A percentile compares a stretch with the other conserved stretches of the same genome.
phyloP scores from a whole-genome alignment of 2,888 invertebrate genomes.

The Caenorhabditis wallacei region DNA sequence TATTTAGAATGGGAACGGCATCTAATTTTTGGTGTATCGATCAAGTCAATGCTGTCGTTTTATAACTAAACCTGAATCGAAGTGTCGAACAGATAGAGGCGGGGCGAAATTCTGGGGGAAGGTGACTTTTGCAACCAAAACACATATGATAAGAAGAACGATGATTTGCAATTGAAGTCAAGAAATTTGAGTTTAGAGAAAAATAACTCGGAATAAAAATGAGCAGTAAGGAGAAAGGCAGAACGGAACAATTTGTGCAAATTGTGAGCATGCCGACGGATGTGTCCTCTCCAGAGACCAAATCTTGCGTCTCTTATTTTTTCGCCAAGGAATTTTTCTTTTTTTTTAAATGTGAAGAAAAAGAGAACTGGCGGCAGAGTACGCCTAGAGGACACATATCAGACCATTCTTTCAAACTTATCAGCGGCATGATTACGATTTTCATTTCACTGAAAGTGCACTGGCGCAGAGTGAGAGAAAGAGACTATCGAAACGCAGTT shows the following conservation, averaged over 20 bases:
- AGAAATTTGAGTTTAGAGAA: not conserved
- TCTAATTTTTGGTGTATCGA: no score
- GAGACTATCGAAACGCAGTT: not conserved
- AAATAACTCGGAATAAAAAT: not conserved
- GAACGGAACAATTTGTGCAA: conserved; percentile 44
- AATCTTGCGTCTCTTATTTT: conserved; percentile 19
- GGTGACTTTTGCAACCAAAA: conserved; percentile 26
- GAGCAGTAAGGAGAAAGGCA: not conserved
- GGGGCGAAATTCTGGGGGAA: not conserved
- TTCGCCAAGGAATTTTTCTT: not conserved
- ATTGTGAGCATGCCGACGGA: conserved; percentile 18
- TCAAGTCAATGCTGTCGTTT: no score
- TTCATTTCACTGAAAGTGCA: conserved; percentile 34
- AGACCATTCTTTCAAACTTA: conserved; percentile 42
- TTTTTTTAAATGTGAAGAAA: not conserved
- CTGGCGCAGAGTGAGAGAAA: no score
- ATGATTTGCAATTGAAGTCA: not conserved
- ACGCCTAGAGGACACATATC: conserved; percentile 41
- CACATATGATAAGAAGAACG: conserved; percentile 35
- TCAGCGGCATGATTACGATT: conserved; percentile 13
- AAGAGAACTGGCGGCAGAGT: conserved; percentile 33
- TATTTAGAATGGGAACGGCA: no score
- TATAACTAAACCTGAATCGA: no score
- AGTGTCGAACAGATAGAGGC: no score
- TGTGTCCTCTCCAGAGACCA: conserved; percentile 46